Conservation (phyloP, 2,113 vertebrate genomes). For the Copsychus sechellarum region DNA sequence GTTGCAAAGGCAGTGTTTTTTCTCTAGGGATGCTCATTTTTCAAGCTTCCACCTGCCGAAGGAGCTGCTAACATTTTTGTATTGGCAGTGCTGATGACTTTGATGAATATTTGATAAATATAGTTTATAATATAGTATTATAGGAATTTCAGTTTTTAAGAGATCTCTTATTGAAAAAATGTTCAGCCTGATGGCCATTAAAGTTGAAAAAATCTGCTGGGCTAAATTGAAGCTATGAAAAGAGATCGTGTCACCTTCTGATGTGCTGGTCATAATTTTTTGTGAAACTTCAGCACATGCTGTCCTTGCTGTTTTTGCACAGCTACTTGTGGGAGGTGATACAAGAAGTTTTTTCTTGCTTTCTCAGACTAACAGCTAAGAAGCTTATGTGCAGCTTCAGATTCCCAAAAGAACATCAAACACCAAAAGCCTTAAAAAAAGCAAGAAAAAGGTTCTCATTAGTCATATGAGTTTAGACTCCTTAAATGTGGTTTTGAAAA, state of each 20-base stretch:
- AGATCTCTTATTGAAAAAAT: background rate
- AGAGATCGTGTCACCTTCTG: background rate
- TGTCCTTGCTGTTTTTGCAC: background rate
- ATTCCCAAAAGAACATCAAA: background rate
- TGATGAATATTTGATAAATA: background rate
- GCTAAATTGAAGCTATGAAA: background rate
- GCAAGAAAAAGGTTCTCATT: background rate
- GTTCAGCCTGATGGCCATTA: background rate
- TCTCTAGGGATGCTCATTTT: background rate
- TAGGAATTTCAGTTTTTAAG: background rate
- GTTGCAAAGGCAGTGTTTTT: background rate
- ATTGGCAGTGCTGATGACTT: background rate
- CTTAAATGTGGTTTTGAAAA: background rate
- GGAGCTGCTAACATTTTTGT: background rate
- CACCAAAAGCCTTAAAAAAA: background rate
- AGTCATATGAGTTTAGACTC: background rate
- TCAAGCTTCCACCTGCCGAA: background rate
- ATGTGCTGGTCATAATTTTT: background rate
- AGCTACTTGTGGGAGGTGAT: background rate
- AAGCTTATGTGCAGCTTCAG: background rate
- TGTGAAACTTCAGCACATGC: background rate
- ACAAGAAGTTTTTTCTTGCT: background rate
- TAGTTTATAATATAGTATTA: background rate
- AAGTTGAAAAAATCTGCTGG: background rate
- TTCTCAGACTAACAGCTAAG: background rate